Evolutionary conservation across 2,888 invertebrate species (phyloP), one percentile per base, ranked within the genome.

Genomic region (Epirrita christyi): DNA sequence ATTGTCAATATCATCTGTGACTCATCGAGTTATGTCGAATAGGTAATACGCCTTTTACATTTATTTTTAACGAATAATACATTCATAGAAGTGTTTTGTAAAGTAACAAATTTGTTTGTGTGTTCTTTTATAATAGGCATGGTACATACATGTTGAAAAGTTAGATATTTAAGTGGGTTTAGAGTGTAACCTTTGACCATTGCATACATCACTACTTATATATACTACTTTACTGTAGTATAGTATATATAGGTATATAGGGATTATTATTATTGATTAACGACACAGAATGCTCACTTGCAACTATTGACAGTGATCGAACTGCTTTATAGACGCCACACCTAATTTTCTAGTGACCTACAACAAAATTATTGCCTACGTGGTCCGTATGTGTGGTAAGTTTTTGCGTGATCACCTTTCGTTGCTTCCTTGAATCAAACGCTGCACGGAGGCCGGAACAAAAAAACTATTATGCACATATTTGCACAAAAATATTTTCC

Each of bases 1-100:
- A 51, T 28, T 58, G 55, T 66, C 61, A 62, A 60, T 64, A 54
- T 34, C 40, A 41, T 44, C 43, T 59, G 34, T 67, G 71, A 69
- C 41, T 69, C 66, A 70, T 63, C n/a, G 46, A 10, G 37, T 55
- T 52, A 42, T 55, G 36, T 37, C n/a, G 49, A 62, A 61, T 59
- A 41, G 36, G 60, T 57, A 53, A 32, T 27, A 48, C 38, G 11
- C 38, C 0, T 52, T 45, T 44, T 40, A 27, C 14, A 47, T 48
- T 47, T 38, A 40, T 48, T 32, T 45, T 44, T 6, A 50, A 50
- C 8, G 11, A 10, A 49, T 7, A 6, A 32, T 32, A 8, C n/a
- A 32, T 32, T 32, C 32, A 32, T 32, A 32, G 21, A 21, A 21
- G 9, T 32, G 32, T 2, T 32, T 32, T 5, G 32, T 32, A 21